Percentiles rank a stretch among this genome's conserved stretches.
phyloP scores from a whole-genome alignment of 2,113 vertebrate genomes.

The Telmatochromis sp. region DNA sequence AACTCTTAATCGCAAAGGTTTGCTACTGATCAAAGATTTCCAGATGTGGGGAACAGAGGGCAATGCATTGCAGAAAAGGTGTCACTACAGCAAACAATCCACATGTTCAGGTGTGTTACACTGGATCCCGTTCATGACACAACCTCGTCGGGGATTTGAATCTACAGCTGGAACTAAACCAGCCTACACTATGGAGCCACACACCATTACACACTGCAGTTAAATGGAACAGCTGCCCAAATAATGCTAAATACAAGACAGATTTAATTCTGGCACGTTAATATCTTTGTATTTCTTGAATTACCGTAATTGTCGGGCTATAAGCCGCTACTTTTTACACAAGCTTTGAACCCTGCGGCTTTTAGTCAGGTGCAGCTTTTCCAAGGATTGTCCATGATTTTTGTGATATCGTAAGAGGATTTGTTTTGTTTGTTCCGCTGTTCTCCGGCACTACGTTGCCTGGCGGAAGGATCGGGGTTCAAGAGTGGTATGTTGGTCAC shows the following conservation, averaged over 20 bases:
- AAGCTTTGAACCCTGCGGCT: too few relatives aligned
- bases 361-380: too few relatives aligned
- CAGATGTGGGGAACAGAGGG: background rate
- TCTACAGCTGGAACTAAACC: background rate
- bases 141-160: background rate
- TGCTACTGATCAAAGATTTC: background rate
- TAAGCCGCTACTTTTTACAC: rapidly evolving
- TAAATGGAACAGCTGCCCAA: background rate
- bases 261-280: rapidly evolving
- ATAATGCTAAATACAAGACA: background rate
- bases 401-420: rapidly evolving
- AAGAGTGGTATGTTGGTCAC: too few relatives aligned
- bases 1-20: background rate
- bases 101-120: background rate
- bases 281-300: background rate
- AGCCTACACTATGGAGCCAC: background rate
- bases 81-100: background rate
- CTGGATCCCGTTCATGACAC: background rate
- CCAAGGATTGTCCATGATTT: rapidly evolving
- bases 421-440: too few relatives aligned
- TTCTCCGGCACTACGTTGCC: rapidly evolving
- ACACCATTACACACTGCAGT: background rate
- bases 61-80: rapidly evolving
- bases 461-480: too few relatives aligned
- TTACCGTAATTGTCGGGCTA: rapidly evolving